phyloP scores from a whole-genome alignment of 2,113 vertebrate species.

The Pelmatolapia mariae region DNA sequence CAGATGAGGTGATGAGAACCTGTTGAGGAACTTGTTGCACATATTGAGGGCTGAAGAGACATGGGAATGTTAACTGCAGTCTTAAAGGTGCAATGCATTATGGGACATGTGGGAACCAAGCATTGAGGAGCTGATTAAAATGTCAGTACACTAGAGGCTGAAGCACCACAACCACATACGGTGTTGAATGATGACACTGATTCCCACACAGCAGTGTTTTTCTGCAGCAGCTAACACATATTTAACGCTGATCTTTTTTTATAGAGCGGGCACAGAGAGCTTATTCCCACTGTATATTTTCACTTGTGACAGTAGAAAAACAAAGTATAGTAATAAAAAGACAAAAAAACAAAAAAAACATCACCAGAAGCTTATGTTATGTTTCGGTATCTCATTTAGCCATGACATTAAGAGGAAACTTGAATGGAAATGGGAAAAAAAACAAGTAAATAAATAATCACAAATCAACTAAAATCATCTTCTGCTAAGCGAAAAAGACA shows the following conservation, averaged over 20 bases:
- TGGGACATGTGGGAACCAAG: slow-evolving; percentile 9
- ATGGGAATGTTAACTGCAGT: slow-evolving; percentile 14
- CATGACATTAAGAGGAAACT: neutral
- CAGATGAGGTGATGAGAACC: neutral
- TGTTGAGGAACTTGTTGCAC: slow-evolving; percentile 24
- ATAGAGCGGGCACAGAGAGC: neutral
- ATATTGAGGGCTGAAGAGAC: neutral
- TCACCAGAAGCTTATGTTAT: neutral
- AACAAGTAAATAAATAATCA: neutral
- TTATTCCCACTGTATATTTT: neutral
- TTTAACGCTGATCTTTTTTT: neutral
- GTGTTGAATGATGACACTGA: neutral
- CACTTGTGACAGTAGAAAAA: neutral
- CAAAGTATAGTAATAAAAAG: neutral
- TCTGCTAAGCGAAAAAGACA: neutral
- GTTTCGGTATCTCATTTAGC: neutral
- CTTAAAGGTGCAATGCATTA: slow-evolving; percentile 19
- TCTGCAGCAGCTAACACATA: neutral
- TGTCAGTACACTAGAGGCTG: neutral
- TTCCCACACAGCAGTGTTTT: neutral
- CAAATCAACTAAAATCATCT: neutral
- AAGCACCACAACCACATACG: neutral
- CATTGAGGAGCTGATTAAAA: slow-evolving; percentile 27
- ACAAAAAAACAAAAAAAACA: neutral
- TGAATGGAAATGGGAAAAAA: neutral